Evolutionary conservation across 1,140 invertebrate genomes (phyloP), one percentile per base, ranked within the genome.

Genomic region (Psilanteris sp.): DNA sequence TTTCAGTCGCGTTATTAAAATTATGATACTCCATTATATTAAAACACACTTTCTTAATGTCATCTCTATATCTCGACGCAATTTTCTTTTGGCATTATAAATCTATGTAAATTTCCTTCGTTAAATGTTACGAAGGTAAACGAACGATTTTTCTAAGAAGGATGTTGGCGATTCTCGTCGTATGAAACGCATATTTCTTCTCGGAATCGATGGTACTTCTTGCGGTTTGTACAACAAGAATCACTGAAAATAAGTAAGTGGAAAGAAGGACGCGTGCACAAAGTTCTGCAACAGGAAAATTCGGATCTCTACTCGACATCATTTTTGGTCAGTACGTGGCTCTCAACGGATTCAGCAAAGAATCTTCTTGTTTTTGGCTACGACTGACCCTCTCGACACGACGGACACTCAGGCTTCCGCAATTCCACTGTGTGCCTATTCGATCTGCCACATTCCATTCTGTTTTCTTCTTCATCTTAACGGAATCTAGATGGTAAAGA

Each of bases 351-450:
- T 26, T 46, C 16, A 48, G 15, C 41, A 14, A 5, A 4, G 8
- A 1, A 20, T 41, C 14, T 57, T 7, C 44, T 61, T 67, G 39
- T 68, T 68, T 62, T 75, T 41, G 55, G 32, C 39, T 54, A 16
- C 4, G 11, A 14, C 41, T 43, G 36, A 62, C 52, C 61, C 37
- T 57, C 62, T 72, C 34, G 50, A 75, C 72, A 64, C 48, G 32
- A 10, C 36, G 24, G 27, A 55, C 52, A 70, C 44, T 76, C 31
- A 11, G 31, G 15, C 16, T 54, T 26, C 54, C 50, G 50, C 55
- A 77, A 73, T 68, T 68, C 55, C 62, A 68, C 73, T 68, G 62
- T 54, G 29, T 66, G 13, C 27, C 18, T 31, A 24, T 77, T 68
- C 68, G 29, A 57, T 59, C 27, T 18, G 44, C 55, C 29, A 46